Base-by-base conservation (phyloP, 1,140 invertebrate genomes). In the Dreissena rostriformis region DNA sequence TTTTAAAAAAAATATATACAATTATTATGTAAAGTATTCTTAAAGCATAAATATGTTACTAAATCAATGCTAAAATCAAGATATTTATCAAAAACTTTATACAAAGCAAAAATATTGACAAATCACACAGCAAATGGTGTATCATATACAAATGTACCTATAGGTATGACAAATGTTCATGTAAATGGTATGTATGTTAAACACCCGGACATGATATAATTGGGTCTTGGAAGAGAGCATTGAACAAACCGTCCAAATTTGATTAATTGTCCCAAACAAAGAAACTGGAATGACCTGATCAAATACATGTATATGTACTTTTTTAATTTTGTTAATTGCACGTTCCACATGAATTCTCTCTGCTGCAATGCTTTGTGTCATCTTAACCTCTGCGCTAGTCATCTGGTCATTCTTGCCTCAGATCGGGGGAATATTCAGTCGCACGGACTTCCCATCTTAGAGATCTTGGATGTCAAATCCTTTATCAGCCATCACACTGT, bases 341-440 rank as follows among this genome's bases (percentile, higher is more conserved):
- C n/a, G n/a, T n/a, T n/a, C 65, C 65, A 67, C 65, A 67, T 67
- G 65, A 67, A 67, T 67, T 19, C 65, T 19, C 24, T 67, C 65
- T 15, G 65, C 11, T 22, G 65, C 65, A 67, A 67, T 67, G 24
- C 65, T 67, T 67, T 67, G 19, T 12, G 65, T 67, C 26, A 11
- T 19, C 14, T 67, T 22, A 11, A 67, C 65, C 24, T 67, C 65
- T 15, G 12, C 24, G 11, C 24, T 67, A 11, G 65, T 22, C 65
- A 67, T 67, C 24, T 67, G 65, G 12, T 28, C 65, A 22, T 67
- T 22, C 65, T 67, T 12, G 11, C 65, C 22, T 67, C 12, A 67
- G 24, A 67, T 15, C 24, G 65, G 65, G 24, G 65, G 65, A 22
- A 67, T 67, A 24, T 67, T 67, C 65, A 67, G 24, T 24, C 26